Base-by-base conservation (phyloP, 1,140 invertebrate genomes). In the Orchesella cincta region DNA sequence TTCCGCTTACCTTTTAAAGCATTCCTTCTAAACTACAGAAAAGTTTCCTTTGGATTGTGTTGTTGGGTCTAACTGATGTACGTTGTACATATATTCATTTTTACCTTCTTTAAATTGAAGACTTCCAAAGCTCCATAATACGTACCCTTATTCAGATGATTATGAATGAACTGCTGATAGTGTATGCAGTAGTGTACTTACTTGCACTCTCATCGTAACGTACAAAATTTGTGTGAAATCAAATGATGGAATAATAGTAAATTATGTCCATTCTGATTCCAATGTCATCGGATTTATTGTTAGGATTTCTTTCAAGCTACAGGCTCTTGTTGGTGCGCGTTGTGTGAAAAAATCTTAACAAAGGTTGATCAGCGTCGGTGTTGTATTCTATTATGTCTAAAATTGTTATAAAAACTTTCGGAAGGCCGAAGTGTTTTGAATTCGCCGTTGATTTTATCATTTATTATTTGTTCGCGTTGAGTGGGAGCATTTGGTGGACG, bases 331-430 rank as follows among this genome's bases (percentile, higher is more conserved):
- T 31, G 62, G 8, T 12, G 62, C 62, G 62, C 62, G 62, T 67
- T 67, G 62, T 31, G 62, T 67, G 62, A 67, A 67, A 67, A 67
- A 67, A 67, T 31, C 62, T 12, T 12, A 26, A 67, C 26, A 67
- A 67, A 31, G 8, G 28, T 31, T 67, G 26, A 67, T 67, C 62
- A 67, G 28, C 29, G 62, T 23, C 62, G 62, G 62, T 67, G 28
- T 14, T 67, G 62, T 67, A 67, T 33, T n/a, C 62, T 33, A 67
- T 67, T 67, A 67, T 67, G 26, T n/a, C 62, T n/a, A 57, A 57
- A 57, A 57, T 14, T 26, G 52, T 57, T 57, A 57, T 14, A n/a
- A 57, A n/a, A 57, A 67, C 26, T 33, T 46, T 12, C 8, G 39
- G 20, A 46, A 46, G 20, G 39, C n/a, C n/a, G n/a, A n/a, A n/a